Conservation (phyloP, 2,888 invertebrate genomes). For the Caenorhabditis imperialis region DNA sequence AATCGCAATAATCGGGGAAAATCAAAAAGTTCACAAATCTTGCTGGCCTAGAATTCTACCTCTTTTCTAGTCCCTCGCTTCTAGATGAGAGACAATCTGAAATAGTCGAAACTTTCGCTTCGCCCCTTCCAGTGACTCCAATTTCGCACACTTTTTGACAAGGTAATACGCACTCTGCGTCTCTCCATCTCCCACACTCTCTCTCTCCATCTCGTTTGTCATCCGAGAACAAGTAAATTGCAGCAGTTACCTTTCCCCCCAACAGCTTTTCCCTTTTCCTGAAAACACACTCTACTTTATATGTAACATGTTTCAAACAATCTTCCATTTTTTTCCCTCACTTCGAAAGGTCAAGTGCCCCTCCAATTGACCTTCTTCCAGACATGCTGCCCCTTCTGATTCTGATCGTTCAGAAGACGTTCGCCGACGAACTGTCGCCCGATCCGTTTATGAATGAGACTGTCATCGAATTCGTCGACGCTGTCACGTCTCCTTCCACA, state of each 20-base stretch:
- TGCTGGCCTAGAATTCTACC: no score
- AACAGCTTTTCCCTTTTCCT: constrained; percentile 11
- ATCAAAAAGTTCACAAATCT: no score
- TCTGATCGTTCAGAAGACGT: no score
- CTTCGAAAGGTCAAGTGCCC: no score
- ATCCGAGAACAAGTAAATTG: constrained; percentile 51
- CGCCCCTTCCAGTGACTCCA: constrained; percentile 12
- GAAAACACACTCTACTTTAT: not conserved
- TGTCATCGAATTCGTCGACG: no score
- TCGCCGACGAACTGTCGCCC: not conserved
- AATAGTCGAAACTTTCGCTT: no score
- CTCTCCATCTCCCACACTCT: constrained; percentile 12
- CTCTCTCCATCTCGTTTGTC: constrained; percentile 15
- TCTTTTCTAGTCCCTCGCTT: not conserved
- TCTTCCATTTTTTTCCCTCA: no score
- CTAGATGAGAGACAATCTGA: no score
- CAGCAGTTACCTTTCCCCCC: not conserved
- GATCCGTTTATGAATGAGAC: constrained; percentile 26
- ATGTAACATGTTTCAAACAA: no score
- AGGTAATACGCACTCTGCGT: constrained; percentile 40
- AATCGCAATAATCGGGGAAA: no score
- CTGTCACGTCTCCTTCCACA: not conserved
- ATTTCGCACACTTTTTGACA: constrained; percentile 50
- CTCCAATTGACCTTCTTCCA: no score
- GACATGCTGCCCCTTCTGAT: no score